phyloP scores from a whole-genome alignment of 2,797 vertebrate species.

The Pelochelys cantorii region DNA sequence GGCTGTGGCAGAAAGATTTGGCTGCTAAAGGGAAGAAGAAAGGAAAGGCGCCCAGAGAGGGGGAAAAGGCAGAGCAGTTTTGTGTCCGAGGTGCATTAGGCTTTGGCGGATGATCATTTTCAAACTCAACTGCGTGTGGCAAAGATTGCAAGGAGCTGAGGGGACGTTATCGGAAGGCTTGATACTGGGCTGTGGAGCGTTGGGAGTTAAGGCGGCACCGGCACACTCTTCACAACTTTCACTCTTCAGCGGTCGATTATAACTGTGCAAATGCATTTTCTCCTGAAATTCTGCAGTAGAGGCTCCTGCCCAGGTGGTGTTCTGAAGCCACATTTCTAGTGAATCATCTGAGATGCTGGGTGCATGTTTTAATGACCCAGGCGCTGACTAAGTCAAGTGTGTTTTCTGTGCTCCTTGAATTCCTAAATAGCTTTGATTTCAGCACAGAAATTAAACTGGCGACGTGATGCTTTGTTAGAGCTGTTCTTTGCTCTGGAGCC shows the following conservation, averaged over 20 bases:
- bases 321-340: not conserved
- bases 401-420: not conserved
- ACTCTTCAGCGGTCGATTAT: not conserved
- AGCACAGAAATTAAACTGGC: not conserved
- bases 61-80: not conserved
- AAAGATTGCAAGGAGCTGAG: slow-evolving; percentile 8
- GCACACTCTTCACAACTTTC: not conserved
- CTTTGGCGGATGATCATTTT: slow-evolving; percentile 6
- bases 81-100: not conserved
- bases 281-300: not conserved
- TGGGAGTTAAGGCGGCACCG: not conserved
- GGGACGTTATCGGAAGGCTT: too few species aligned
- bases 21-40: slow-evolving; percentile 26
- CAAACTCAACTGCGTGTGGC: not conserved
- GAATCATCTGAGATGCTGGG: not conserved
- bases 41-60: not conserved
- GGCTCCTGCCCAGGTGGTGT: not conserved
- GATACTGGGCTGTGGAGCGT: rapidly evolving
- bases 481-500: not conserved
- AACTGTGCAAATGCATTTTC: not conserved
- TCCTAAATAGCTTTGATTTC: not conserved
- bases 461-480: not conserved
- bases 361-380: not conserved
- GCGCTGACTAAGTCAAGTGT: too few species aligned
- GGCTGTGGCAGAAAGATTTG: slow-evolving; percentile 3